Evolutionary conservation across 2,797 vertebrate species (phyloP).

Genomic region (Otolemur crassicaudatus): DNA sequence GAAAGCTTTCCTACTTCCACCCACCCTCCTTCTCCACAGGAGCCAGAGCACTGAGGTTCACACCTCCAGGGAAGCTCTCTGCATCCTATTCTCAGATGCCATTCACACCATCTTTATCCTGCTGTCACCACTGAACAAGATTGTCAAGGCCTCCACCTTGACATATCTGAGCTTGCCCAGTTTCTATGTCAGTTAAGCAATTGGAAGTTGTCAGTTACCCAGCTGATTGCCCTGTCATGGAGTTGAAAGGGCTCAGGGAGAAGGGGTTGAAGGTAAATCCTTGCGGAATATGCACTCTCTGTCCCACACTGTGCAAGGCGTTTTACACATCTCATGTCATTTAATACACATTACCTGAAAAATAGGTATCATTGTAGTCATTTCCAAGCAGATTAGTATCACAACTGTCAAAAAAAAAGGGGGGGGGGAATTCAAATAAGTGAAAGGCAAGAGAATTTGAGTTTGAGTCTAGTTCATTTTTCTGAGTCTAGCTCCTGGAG

Average conservation of each 20-base stretch:
- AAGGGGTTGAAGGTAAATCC: not conserved
- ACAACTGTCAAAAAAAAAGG: not conserved
- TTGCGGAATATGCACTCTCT: not conserved
- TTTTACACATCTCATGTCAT: not conserved
- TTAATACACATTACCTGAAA: not conserved
- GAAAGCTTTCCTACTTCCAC: not conserved
- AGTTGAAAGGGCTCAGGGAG: not conserved
- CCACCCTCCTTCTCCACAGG: not conserved
- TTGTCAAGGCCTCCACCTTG: not conserved
- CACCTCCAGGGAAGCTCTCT: not conserved
- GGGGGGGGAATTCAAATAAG: not conserved
- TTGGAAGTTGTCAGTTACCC: not conserved
- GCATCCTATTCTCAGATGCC: not conserved
- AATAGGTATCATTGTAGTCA: not conserved
- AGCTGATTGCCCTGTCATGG: not conserved
- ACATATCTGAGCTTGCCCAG: too few relatives aligned
- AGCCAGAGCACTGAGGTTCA: not conserved
- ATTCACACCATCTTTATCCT: not conserved
- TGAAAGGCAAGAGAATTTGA: not conserved
- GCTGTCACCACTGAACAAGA: not conserved
- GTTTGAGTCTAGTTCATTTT: not conserved
- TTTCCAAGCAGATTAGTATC: not conserved
- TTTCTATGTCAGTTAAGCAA: not conserved
- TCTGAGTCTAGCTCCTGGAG: not conserved
- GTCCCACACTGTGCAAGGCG: fast-evolving